Conservation (phyloP, 2,113 vertebrate genomes). For the Menura novaehollandiae region DNA sequence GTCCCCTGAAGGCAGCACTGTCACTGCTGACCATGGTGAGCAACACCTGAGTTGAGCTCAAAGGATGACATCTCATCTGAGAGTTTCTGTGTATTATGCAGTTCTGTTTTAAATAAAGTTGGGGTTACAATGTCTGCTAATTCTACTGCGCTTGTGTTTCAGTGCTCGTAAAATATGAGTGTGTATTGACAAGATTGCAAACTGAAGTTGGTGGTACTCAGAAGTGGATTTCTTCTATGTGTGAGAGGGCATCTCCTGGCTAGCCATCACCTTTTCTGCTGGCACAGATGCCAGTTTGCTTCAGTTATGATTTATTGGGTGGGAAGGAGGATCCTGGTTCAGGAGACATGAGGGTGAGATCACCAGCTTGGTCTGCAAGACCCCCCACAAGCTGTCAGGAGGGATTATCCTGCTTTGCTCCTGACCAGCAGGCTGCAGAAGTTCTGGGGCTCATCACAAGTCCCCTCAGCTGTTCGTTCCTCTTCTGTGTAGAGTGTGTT, state of each 20-base stretch:
- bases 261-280: neutral
- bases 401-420: neutral
- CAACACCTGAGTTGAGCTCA: neutral
- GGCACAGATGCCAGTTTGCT: neutral
- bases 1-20: neutral
- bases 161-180: neutral
- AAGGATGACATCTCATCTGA: rapidly evolving
- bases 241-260: neutral
- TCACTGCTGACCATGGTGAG: rapidly evolving
- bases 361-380: rapidly evolving
- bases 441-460: neutral
- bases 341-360: neutral
- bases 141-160: rapidly evolving
- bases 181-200: neutral
- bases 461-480: neutral
- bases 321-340: neutral
- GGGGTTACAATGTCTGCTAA: neutral
- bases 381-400: neutral
- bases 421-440: neutral
- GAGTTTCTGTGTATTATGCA: rapidly evolving
- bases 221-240: neutral
- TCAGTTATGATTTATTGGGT: neutral
- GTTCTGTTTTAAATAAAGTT: neutral
- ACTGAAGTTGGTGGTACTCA: neutral
- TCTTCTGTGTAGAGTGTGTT: neutral